Evolutionary conservation across 1,140 invertebrate species (phyloP).

Genomic region (Platorchestia sp.): DNA sequence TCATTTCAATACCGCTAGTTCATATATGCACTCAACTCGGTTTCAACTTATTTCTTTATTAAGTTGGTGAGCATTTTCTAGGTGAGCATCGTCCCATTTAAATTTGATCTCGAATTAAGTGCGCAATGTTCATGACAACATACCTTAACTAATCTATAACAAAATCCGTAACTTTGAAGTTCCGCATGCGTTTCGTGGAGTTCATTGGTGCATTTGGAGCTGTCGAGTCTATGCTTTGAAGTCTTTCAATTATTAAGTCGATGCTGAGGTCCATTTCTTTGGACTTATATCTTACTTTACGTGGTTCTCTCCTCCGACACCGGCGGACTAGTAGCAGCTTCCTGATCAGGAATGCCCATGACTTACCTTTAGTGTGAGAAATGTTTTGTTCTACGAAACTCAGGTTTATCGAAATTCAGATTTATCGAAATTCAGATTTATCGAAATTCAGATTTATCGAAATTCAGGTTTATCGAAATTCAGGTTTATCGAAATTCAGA

Average conservation of each 20-base stretch:
- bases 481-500: no score
- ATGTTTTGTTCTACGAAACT: not conserved
- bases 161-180: no score
- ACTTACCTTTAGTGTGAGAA: not conserved
- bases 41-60: no score
- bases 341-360: not conserved
- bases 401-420: not conserved
- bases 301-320: not conserved
- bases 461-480: not conserved
- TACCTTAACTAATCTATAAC: no score
- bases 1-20: no score
- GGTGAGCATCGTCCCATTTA: no score
- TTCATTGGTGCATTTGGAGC: constrained; percentile 48
- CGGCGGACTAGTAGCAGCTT: not conserved
- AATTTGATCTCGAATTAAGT: no score
- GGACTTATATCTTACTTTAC: not conserved
- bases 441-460: no score
- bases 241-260: not conserved
- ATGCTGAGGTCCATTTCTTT: not conserved
- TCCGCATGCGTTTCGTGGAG: not conserved
- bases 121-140: no score
- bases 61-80: no score
- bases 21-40: no score
- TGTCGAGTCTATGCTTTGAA: constrained; percentile 14
- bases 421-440: no score